These are phyloP conservation scores for Planiliza haematocheilus DNA, from an alignment of 2,113 vertebrate genomes.

Conservation along the genomic window DNA sequence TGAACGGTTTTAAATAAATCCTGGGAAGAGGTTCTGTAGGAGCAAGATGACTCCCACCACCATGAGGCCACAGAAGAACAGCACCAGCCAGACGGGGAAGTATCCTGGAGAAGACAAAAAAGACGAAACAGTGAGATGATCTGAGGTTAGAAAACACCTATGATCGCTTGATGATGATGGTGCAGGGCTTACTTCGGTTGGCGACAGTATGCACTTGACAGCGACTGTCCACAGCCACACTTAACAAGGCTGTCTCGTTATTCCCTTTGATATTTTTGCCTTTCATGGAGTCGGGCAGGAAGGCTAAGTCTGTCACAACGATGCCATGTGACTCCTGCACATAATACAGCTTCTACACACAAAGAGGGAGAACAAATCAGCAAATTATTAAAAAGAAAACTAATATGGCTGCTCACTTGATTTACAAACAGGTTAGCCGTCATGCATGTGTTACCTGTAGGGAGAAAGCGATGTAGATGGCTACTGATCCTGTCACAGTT, in stretches of 20 bases:
- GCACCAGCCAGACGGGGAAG: conserved; percentile 90
- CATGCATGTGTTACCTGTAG: conserved; percentile 87
- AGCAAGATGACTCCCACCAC: conserved; percentile 86
- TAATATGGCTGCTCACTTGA: not conserved
- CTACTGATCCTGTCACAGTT: conserved; percentile 94
- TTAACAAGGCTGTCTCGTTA: conserved; percentile 91
- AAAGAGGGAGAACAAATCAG: not conserved
- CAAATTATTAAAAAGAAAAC: not conserved
- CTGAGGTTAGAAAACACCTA: not conserved
- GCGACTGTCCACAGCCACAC: conserved; percentile 95
- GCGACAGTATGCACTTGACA: conserved; percentile 91
- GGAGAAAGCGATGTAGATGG: conserved; percentile 94
- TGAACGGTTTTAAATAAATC: conserved; percentile 85
- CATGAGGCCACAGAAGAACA: conserved; percentile 87
- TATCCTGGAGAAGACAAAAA: conserved; percentile 78
- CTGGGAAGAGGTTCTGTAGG: conserved; percentile 89
- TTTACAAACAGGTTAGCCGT: not conserved
- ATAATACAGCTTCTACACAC: conserved; percentile 90
- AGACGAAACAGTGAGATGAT: not conserved
- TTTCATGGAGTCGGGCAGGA: conserved; percentile 85
- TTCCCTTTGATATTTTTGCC: conserved; percentile 84
- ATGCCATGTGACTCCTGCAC: conserved; percentile 94
- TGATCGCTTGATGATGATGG: not conserved
- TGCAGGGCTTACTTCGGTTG: conserved; percentile 85
- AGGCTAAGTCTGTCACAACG: conserved; percentile 93